Conservation (phyloP, 2,797 vertebrate genomes). For the Esox lucius region DNA sequence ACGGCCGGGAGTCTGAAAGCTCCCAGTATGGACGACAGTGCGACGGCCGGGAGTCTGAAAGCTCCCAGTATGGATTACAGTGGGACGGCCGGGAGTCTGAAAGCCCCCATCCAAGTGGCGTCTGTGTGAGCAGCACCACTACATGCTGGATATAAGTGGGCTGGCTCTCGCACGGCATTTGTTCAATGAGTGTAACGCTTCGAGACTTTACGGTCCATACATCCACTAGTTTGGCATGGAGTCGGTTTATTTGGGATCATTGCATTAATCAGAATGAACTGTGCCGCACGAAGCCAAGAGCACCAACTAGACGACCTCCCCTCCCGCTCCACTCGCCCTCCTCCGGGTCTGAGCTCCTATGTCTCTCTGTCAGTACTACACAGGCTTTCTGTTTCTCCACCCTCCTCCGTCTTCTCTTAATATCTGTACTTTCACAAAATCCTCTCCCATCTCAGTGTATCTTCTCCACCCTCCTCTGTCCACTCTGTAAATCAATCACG, state of each 20-base stretch:
- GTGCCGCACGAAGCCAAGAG: constrained; percentile 40
- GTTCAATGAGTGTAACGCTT: not conserved
- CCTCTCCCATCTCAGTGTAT: constrained; percentile 3
- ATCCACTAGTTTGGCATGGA: not conserved
- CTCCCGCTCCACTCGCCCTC: constrained; percentile 22
- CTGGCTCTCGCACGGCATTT: not conserved
- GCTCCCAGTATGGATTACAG: not conserved
- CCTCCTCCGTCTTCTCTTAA: constrained; percentile 25
- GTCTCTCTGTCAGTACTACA: constrained; percentile 8
- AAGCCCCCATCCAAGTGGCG: not conserved
- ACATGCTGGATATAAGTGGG: not conserved
- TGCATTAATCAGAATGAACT: constrained; percentile 58
- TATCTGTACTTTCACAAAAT: not conserved
- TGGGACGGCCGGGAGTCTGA: not conserved
- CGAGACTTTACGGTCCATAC: not conserved
- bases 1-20: no score
- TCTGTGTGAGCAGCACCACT: not conserved
- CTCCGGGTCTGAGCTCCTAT: constrained; percentile 42
- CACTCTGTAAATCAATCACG: constrained; percentile 64
- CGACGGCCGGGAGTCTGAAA: no score
- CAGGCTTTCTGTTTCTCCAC: not conserved
- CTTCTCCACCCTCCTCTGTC: constrained; percentile 12
- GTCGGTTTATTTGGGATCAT: constrained; percentile 54
- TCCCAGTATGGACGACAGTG: not conserved
- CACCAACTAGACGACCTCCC: constrained; percentile 7